These are phyloP conservation scores for Drosophila incognita DNA, from an alignment of 2,888 invertebrate genomes.

Conservation along the genomic window DNA sequence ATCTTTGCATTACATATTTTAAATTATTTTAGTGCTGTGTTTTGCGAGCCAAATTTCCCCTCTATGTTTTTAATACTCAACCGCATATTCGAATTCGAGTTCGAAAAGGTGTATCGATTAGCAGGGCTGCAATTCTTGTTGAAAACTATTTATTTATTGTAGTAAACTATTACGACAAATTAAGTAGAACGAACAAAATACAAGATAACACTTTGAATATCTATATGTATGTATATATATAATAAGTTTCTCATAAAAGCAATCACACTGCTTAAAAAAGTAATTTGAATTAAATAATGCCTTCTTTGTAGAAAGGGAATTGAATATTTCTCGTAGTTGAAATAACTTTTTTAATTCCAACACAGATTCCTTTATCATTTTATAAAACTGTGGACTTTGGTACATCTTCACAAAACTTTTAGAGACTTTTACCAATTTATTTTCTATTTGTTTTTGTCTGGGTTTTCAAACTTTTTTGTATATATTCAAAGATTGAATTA, in stretches of 20 bases:
- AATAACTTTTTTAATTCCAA: not conserved
- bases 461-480: too few species aligned
- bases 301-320: not conserved
- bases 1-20: not conserved
- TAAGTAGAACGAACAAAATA: too few species aligned
- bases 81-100: not conserved
- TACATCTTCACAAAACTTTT: not conserved
- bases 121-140: not conserved
- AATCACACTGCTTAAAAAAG: not conserved
- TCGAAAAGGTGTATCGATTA: constrained; percentile 8
- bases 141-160: not conserved
- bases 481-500: too few species aligned
- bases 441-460: not conserved
- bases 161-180: not conserved
- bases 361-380: not conserved
- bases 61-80: not conserved
- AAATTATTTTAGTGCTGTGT: not conserved
- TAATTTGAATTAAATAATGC: not conserved
- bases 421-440: not conserved
- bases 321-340: not conserved
- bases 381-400: not conserved
- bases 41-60: not conserved
- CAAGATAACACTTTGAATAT: not conserved
- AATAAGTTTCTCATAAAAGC: not conserved
- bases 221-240: not conserved